Evolutionary conservation across 2,797 vertebrate species (phyloP), one percentile per base, ranked within the genome.

Genomic region (Siniperca undulata): DNA sequence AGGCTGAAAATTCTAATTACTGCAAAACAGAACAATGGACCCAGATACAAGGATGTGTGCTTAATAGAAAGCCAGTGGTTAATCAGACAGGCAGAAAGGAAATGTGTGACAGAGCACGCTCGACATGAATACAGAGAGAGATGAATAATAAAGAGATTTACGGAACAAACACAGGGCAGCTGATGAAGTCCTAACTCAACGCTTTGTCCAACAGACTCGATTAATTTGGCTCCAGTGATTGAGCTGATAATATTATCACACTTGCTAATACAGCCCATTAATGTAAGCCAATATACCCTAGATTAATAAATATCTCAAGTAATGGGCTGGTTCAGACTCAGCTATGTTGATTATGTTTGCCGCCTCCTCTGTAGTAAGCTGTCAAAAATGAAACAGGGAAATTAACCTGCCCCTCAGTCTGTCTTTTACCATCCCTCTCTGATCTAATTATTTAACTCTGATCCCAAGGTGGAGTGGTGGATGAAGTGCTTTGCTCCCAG

Each of bases 401-500:
- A 66, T 74, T 81, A 72, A 48, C 24, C 40, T 78, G 42, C 19
- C 62, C 17, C 46, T 55, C 8, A 55, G 5, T 71, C 22, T 16
- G 0, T 84, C 50, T 60, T 61, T 42, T 52, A 22, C 17, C 27
- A 14, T 20, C n/a, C 5, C 17, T 36, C 36, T 77, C 27, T 81
- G 59, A 73, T 81, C 56, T 62, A 59, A 84, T 56, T 30, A 7
- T 82, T 9, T 56, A 53, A 55, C n/a, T 86, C 8, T 84, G 42
- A 69, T 75, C 42, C 69, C 20, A 76, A 99, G 99, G 98, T 83
- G 98, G 98, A 83, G 92, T 94, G 77, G 95, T 96, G 3, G 98
- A 99, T 4, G 95, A 96, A 36, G 89, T 98, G 16, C 91, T 95
- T 72, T 99, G 99, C 72, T 83, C 83, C 0, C 93, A 97, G 0